Base-by-base conservation (phyloP, 2,888 invertebrate genomes). In the Zeuzera pyrina region DNA sequence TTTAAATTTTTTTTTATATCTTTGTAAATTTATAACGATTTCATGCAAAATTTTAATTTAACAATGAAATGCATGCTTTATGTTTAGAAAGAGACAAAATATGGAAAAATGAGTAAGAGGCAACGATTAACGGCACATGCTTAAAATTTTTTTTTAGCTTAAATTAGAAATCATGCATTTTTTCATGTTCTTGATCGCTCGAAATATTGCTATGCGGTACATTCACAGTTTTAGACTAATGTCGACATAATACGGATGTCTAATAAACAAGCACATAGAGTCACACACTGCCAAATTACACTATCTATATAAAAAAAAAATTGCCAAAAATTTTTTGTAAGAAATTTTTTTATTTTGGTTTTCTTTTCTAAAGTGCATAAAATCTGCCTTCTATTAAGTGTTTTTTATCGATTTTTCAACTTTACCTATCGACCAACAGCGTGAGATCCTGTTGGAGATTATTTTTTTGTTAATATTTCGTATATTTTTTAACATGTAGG, bases 181-280 rank as follows among this genome's bases (percentile, higher is more conserved):
- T 37, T 36, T 35, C 31, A 33, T 30, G 52, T 56, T 63, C 63
- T 65, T 78, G 79, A 77, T 81, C 79, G 77, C 77, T 73, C 54
- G 63, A 59, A 62, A 61, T 60, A 62, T 69, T 63, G 72, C 49
- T 60, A 62, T 54, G 57, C 49, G 55, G 58, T 53, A 55, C 42
- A 47, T 10, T 15, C 10, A 15, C 29, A 29, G 11, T 10, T n/a
- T 6, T 12, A 29, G 16, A n/a, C 3, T 29, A 29, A 27, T n/a
- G 11, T 23, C 11, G 6, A 24, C 11, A 42, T 39, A 52, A 23
- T 15, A 39, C 38, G 36, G 36, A 49, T 47, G 35, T 36, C 36
- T 29, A 35, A 24, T 26, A 29, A 13, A 29, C 15, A 30, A 23
- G 16, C 13, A 21, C 29, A 42, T n/a, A n/a, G n/a, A n/a, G n/a